Evolutionary conservation across 2,888 invertebrate genomes (phyloP), one percentile per base, ranked within the genome.

Genomic region (Doris montereyensis): DNA sequence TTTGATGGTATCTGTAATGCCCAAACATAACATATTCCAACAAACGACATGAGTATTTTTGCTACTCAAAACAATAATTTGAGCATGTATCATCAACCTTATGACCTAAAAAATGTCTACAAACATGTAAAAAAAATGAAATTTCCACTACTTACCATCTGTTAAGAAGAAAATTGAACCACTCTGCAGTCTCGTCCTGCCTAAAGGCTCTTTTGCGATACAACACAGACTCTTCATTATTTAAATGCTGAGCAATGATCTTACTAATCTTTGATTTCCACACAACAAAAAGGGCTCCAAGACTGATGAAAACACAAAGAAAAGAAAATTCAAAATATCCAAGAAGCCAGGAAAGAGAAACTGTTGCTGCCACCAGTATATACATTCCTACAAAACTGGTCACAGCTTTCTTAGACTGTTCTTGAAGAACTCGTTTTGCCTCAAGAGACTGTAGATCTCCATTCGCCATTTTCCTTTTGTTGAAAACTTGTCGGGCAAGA

Each of bases 181-280:
- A 93, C 84, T 93, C 93, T 32, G 92, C 92, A 0, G 93, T 92
- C 85, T 93, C 93, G 83, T 92, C 92, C 81, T 92, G 91, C n/a
- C 92, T 88, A 30, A 93, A 87, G 1, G 93, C 93, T 32, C 92
- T 88, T 81, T 92, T 90, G 58, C 93, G 89, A 78, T 92, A 92
- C 41, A 93, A 86, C 70, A 91, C 87, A 0, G 91, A 80, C 73
- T 89, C 89, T 62, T 89, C 87, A 77, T 87, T 82, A 65, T 85
- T 84, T 34, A 90, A 77, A 67, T 87, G 87, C 72, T 85, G 85
- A 32, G 87, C 87, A 26, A 89, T 86, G 72, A 90, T 84, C 34
- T 83, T 82, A 30, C 85, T 81, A 35, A 90, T 85, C 79, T 89
- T 87, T 24, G 88, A 85, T 81, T 85, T 87, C 91, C 91, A 91